A percentile compares a stretch with the other conserved stretches of the same genome.
Conservation (phyloP, 2,113 vertebrate genomes). For the Crotophaga sulcirostris region DNA sequence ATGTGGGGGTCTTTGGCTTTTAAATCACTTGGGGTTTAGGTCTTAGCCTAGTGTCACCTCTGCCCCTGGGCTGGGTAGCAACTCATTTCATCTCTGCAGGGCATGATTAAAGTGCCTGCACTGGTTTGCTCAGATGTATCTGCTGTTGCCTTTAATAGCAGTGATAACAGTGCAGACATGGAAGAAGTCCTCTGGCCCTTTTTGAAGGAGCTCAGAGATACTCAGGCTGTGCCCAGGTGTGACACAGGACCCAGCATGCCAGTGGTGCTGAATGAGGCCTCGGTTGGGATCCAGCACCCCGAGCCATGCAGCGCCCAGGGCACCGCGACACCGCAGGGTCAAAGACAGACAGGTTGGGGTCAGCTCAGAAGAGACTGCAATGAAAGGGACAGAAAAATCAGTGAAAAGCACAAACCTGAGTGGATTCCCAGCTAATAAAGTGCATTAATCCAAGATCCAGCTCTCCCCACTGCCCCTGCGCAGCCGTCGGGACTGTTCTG, state of each 20-base stretch:
- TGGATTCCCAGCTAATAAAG: background rate
- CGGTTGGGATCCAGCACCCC: background rate
- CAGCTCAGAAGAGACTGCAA: background rate
- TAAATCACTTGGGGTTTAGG: background rate
- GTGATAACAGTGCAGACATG: background rate
- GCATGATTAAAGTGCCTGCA: background rate
- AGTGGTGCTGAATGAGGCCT: fast-evolving
- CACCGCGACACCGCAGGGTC: fast-evolving
- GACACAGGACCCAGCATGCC: fast-evolving
- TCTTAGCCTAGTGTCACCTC: background rate
- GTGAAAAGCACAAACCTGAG: background rate
- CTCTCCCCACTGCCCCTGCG: background rate
- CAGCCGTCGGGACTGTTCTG: background rate
- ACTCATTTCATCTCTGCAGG: background rate
- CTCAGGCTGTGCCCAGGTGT: fast-evolving
- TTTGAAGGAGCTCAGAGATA: background rate
- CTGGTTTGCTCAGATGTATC: background rate
- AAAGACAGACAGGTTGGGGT: background rate
- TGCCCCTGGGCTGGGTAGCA: background rate
- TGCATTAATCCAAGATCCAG: background rate
- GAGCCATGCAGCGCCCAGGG: fast-evolving
- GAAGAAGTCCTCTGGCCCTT: background rate
- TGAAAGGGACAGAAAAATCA: background rate
- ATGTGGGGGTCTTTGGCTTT: background rate
- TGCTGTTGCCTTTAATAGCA: background rate